Evolutionary conservation across 1,140 invertebrate genomes (phyloP).

Genomic region (Ceratina japonica): DNA sequence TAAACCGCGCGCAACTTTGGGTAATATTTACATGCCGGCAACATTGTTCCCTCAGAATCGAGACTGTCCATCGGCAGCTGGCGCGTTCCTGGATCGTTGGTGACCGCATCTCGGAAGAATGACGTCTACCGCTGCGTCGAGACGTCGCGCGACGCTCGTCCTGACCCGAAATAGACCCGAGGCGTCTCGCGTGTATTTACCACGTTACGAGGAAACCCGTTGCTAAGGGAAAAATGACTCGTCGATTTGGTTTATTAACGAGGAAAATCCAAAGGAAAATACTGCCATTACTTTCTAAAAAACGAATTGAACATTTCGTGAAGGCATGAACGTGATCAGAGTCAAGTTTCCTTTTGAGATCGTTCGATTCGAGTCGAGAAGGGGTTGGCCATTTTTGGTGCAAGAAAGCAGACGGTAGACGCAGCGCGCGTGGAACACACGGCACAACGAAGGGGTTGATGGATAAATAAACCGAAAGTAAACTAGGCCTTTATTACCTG

Average conservation of each 20-base stretch:
- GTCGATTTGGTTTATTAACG: constrained; percentile 1
- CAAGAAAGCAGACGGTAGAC: constrained; percentile 22
- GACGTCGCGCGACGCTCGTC: constrained; percentile 70
- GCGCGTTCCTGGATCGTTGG: constrained; percentile 49
- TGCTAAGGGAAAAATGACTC: constrained; percentile 43
- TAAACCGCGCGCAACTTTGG: not conserved
- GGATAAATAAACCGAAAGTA: constrained; percentile 32
- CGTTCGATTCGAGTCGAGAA: not conserved
- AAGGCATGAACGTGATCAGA: too few species aligned
- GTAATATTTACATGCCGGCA: constrained; percentile 1
- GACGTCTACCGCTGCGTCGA: constrained; percentile 74
- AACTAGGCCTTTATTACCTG: constrained; percentile 29
- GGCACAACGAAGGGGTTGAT: constrained; percentile 28
- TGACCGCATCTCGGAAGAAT: constrained; percentile 69
- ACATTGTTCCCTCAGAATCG: not conserved
- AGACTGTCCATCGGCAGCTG: constrained; percentile 39
- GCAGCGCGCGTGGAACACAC: constrained; percentile 5
- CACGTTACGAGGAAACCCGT: constrained; percentile 39
- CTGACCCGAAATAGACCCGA: constrained; percentile 69
- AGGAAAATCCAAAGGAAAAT: not conserved
- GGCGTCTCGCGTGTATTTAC: constrained; percentile 18
- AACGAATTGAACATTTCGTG: too few species aligned
- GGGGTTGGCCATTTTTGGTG: constrained; percentile 39
- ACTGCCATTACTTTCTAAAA: too few species aligned
- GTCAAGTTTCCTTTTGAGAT: not conserved